A percentile compares a stretch with the other conserved stretches of the same genome.
These are phyloP conservation scores for Metaphire vulgaris DNA, from an alignment of 1,140 invertebrate genomes.

Conservation along the genomic window DNA sequence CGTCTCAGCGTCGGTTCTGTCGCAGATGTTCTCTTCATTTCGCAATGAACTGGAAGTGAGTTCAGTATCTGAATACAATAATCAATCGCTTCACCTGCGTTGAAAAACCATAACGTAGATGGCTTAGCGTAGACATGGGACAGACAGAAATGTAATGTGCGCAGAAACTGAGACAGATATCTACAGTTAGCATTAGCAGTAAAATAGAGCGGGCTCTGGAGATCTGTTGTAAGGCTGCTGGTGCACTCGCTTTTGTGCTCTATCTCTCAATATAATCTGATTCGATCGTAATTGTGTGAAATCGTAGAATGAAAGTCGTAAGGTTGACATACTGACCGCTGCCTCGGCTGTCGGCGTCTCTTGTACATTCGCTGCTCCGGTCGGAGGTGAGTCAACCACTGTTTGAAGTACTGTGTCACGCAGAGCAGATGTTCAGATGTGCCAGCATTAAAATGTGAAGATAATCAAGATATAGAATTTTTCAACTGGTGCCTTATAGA, in stretches of 20 bases:
- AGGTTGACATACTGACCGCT: constrained; percentile 88
- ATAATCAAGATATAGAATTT: no score
- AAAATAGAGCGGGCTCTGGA: neutral
- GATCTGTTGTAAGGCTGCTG: neutral
- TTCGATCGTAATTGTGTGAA: constrained; percentile 47
- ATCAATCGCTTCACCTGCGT: neutral
- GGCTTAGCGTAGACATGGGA: neutral
- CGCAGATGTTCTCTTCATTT: constrained; percentile 86
- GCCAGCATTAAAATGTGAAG: no score
- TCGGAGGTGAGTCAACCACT: constrained; percentile 65
- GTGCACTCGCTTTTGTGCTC: no score
- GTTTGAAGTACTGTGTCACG: neutral
- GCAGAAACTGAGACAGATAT: neutral
- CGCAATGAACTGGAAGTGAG: constrained; percentile 54
- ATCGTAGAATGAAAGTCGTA: constrained; percentile 75
- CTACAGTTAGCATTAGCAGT: neutral
- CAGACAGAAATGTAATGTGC: neutral
- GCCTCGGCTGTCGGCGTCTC: constrained; percentile 94
- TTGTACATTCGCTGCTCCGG: constrained; percentile 88
- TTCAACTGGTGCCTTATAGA: no score
- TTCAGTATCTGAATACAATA: neutral
- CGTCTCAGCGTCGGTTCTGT: constrained; percentile 85
- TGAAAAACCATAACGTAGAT: constrained; percentile 10
- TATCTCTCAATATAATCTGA: no score
- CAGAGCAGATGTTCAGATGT: no score